A percentile compares a stretch with the other conserved stretches of the same genome.
These are phyloP conservation scores for Cygnus atratus DNA, from an alignment of 2,113 vertebrate genomes.

Conservation along the genomic window DNA sequence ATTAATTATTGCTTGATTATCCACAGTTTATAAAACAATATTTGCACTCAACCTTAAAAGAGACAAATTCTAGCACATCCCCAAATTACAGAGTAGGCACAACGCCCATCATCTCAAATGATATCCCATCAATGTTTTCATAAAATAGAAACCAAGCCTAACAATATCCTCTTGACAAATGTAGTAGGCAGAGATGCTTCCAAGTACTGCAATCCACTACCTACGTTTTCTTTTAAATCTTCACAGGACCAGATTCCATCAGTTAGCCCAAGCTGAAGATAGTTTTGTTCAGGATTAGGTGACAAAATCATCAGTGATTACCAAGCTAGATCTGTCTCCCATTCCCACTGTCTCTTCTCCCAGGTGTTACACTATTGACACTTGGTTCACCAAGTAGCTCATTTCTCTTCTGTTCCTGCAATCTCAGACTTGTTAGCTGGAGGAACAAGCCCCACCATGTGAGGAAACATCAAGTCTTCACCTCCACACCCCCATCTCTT, in stretches of 20 bases:
- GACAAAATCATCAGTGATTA: background rate
- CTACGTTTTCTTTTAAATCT: background rate
- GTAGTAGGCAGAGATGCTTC: background rate
- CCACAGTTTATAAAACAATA: background rate
- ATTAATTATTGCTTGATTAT: background rate
- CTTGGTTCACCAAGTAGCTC: background rate
- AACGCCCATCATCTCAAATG: background rate
- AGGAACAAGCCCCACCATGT: background rate
- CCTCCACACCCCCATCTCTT: background rate
- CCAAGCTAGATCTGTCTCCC: background rate
- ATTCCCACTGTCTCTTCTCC: background rate
- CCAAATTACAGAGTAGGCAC: background rate
- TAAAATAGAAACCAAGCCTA: background rate
- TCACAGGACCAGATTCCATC: background rate
- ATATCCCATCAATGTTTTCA: background rate
- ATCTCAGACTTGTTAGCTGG: background rate
- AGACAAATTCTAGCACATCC: background rate
- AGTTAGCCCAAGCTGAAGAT: background rate
- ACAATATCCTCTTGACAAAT: background rate
- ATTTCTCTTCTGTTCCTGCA: background rate
- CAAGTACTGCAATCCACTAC: background rate
- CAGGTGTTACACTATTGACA: background rate
- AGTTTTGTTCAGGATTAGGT: background rate
- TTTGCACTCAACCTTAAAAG: background rate
- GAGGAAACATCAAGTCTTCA: background rate